Base-by-base conservation (phyloP, 2,113 vertebrate species). In the Apodemus speciosus region DNA sequence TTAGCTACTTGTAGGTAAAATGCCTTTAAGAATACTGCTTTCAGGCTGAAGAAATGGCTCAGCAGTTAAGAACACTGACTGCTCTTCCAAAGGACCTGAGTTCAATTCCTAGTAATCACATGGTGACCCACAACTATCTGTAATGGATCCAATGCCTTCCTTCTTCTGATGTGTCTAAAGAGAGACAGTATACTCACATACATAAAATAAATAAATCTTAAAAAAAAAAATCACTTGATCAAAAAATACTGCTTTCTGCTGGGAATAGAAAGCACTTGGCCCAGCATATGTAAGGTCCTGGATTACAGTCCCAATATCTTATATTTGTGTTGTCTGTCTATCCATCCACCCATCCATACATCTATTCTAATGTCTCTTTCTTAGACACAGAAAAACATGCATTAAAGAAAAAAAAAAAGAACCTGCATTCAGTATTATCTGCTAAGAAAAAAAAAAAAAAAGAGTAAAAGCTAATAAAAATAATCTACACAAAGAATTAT, bases 401-500 rank as follows among this genome's bases (percentile, higher is more conserved):
- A 92, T 46, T 46, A 46, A 92, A 94, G 84, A 92, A 4, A 90
- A 96, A 68, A 96, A 73, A 90, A 96, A 68, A 96, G 69, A 90
- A 64, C 43, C 43, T 90, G 35, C 58, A 77, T 92, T 90, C 76
- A 51, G 32, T 40, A 43, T 72, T 60, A 72, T 94, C 25, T 56
- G 21, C 40, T 85, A 91, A 64, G 69, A 66, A 71, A 85, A 64
- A 69, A 66, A 71, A 85, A 76, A 49, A n/a, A 56, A 13, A 51
- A 23, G 3, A 83, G 10, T 35, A 79, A 79, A 85, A 86, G 72
- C 35, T n/a, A 46, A 89, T 90, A 64, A 87, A 80, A 93, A 69
- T 21, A 81, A 16, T 64, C 40, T 20, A 49, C 15, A 51, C 30
- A 75, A 64, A 88, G n/a, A 60, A 49, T 92, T 58, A 20, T n/a